phyloP scores from a whole-genome alignment of 1,140 invertebrate species.

The Lycorma delicatula region DNA sequence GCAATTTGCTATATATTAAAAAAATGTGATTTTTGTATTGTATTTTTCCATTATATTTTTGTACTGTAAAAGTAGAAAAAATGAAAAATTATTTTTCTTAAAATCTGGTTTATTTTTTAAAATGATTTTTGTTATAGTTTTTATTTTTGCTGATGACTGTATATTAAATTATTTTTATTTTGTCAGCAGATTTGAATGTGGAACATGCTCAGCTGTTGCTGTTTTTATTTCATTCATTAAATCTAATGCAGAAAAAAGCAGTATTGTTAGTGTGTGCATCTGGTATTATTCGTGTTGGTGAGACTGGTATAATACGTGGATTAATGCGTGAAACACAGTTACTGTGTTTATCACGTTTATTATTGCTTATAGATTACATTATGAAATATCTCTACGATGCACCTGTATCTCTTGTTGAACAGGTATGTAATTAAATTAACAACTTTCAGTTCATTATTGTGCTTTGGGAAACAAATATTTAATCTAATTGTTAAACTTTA shows the following conservation, averaged over 20 bases:
- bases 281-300: slow-evolving; percentile 51
- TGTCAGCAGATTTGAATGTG: slow-evolving; percentile 77
- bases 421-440: slow-evolving; percentile 43
- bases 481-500: too few relatives aligned
- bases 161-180: slow-evolving; percentile 11
- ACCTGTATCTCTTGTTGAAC: slow-evolving; percentile 62
- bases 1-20: too few relatives aligned
- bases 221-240: slow-evolving; percentile 89
- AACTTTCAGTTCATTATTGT: slow-evolving; percentile 13
- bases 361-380: slow-evolving; percentile 89
- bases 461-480: too few relatives aligned
- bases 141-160: not conserved
- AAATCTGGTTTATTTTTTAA: slow-evolving; percentile 1
- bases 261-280: slow-evolving; percentile 73
- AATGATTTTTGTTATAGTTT: too few relatives aligned
- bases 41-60: too few relatives aligned
- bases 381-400: slow-evolving; percentile 92
- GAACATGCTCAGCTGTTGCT: slow-evolving; percentile 90
- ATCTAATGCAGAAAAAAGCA: slow-evolving; percentile 92
- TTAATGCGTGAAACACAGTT: slow-evolving; percentile 57
- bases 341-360: slow-evolving; percentile 69
- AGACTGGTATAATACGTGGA: slow-evolving; percentile 25
- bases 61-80: too few relatives aligned
- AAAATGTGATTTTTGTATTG: too few relatives aligned
- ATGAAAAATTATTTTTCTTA: slow-evolving; percentile 3